phyloP scores from a whole-genome alignment of 1,140 invertebrate species.

The Lepidurus packardi region DNA sequence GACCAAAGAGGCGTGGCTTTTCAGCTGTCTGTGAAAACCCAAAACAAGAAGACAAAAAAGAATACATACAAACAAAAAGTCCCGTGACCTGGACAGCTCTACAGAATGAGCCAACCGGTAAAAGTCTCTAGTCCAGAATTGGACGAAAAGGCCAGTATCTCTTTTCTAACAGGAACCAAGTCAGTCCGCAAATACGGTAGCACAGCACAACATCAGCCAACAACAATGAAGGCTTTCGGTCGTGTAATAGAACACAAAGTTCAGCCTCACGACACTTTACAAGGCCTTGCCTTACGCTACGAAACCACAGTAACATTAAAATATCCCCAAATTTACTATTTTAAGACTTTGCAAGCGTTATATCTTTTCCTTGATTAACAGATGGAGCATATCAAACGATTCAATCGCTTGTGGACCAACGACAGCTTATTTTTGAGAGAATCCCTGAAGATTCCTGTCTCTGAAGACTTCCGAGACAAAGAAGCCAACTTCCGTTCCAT shows the following conservation, averaged over 20 bases:
- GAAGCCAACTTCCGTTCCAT: background rate
- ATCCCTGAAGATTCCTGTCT: constrained; percentile 70
- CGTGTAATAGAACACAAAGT: constrained; percentile 5
- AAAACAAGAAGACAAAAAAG: background rate
- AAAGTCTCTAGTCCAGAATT: background rate
- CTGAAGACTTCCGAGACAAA: constrained; percentile 39
- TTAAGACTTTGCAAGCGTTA: background rate
- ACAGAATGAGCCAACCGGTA: background rate
- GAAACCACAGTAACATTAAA: background rate
- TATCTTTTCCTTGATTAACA: constrained; percentile 42
- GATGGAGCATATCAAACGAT: constrained; percentile 84
- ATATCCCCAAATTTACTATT: too few species aligned
- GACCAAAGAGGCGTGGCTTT: background rate
- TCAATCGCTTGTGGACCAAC: constrained; percentile 77
- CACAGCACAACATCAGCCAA: background rate
- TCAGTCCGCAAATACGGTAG: constrained; percentile 18
- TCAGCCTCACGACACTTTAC: background rate
- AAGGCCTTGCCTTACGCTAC: background rate
- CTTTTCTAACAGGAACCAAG: constrained; percentile 2
- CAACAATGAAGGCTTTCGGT: background rate
- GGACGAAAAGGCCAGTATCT: background rate
- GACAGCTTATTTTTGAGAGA: constrained; percentile 82
- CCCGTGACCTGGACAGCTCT: background rate
- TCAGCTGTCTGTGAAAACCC: background rate
- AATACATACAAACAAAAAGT: background rate